Evolutionary conservation across 2,113 vertebrate species (phyloP).

Genomic region (Aviceda subcristata): DNA sequence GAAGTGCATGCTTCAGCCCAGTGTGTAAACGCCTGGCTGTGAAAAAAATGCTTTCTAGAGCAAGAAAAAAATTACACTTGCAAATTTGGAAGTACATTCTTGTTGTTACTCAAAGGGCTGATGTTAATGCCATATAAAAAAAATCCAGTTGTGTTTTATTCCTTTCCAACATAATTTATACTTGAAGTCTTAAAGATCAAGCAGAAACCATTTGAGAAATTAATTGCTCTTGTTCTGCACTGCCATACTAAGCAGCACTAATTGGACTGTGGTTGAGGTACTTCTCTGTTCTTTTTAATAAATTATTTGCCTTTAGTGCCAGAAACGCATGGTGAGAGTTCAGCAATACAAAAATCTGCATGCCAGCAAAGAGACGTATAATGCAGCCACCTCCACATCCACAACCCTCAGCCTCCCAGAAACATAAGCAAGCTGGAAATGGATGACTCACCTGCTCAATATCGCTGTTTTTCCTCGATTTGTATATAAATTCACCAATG

Average conservation of each 20-base stretch:
- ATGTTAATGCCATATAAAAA: background rate
- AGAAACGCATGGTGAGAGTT: background rate
- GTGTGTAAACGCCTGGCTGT: background rate
- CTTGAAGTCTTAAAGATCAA: constrained; percentile 5
- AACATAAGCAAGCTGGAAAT: background rate
- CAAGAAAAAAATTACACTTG: background rate
- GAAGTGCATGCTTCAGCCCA: background rate
- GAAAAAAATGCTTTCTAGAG: background rate
- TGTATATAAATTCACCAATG: constrained; percentile 96
- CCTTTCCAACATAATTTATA: background rate
- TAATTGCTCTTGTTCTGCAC: background rate
- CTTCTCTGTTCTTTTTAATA: constrained; percentile 1
- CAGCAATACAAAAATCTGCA: background rate
- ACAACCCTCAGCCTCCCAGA: background rate
- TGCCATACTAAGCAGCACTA: background rate
- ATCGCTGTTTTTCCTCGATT: constrained; percentile 90
- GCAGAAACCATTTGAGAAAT: constrained; percentile 20
- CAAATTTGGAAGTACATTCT: background rate
- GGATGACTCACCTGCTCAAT: constrained; percentile 88
- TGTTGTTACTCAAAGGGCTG: background rate
- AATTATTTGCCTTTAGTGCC: background rate
- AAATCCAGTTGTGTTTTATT: background rate
- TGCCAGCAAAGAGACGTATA: background rate
- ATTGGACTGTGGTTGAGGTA: background rate
- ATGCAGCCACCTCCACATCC: background rate